phyloP scores from a whole-genome alignment of 2,888 invertebrate species.

The Nysson spinosus region DNA sequence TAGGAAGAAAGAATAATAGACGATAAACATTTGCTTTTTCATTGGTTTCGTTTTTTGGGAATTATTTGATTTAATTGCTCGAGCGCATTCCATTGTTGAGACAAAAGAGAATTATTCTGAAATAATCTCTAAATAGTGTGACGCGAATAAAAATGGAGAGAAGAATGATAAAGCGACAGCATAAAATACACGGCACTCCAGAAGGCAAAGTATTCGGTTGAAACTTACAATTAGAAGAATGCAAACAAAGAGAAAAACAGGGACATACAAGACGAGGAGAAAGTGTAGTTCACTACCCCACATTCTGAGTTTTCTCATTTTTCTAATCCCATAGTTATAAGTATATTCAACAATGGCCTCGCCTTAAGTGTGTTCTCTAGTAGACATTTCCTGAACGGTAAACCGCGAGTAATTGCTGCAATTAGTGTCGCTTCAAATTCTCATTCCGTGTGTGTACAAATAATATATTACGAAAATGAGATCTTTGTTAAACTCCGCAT shows the following conservation, averaged over 20 bases:
- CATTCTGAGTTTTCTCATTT: constrained; percentile 15
- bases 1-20: no score
- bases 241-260: neutral
- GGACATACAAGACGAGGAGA: constrained; percentile 12
- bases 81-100: no score
- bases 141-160: no score
- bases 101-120: no score
- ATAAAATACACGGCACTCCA: no score
- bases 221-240: neutral
- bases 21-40: no score
- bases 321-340: constrained; percentile 10
- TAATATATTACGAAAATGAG: neutral
- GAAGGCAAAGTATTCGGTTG: no score
- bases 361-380: constrained; percentile 6
- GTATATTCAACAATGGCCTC: constrained; percentile 19
- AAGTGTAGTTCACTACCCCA: constrained; percentile 12
- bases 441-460: neutral
- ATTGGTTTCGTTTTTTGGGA: no score
- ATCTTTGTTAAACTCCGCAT: no score
- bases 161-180: no score
- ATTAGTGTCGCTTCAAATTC: constrained; percentile 2
- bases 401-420: neutral
- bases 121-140: no score
- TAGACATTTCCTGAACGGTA: neutral
- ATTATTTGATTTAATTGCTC: no score